Base-by-base conservation (phyloP, 2,113 vertebrate species). In the Trogon surrucura region DNA sequence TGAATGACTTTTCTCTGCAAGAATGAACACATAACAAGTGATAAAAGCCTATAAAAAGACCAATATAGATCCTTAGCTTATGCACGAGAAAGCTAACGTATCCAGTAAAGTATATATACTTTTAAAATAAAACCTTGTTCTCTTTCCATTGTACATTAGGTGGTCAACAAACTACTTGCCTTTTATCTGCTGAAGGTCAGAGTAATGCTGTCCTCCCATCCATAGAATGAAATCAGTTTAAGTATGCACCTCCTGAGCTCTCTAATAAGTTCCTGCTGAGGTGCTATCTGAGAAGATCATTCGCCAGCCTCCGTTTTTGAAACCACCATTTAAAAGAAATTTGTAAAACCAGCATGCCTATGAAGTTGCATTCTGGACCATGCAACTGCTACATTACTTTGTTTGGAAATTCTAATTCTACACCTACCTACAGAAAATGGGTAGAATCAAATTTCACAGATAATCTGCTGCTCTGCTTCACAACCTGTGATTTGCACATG, bases 301-400 rank as follows among this genome's bases (percentile, higher is more conserved):
- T 95, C 81, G 69, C 57, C 34, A 92, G 72, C 36, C 11, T 51
- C 58, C 78, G 71, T 58, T 65, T 92, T 32, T 87, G 77, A 91
- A 95, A 47, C 15, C 25, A 73, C 16, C 64, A 93, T 82, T 79
- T 77, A 72, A 93, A 97, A 94, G 25, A 21, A 92, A 96, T 89
- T 80, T 93, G 61, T 67, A 94, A 93, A 97, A 94, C 66, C 53
- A 88, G 71, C 45, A 73, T 74, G 74, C 80, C 88, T 74, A 86
- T 70, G 60, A 80, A 88, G 60, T 26, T 80, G 32, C n/a, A 89
- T 60, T n/a, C 48, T 79, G 22, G 65, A 91, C 32, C 45, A 80
- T 21, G 34, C 41, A 96, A 90, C 65, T 56, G n/a, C 51, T 91
- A 73, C 73, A 82, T 61, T 48, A 88, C 48, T 80, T 50, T 79